Percentiles rank a stretch among this genome's conserved stretches.
Conservation (phyloP, 2,797 vertebrate genomes). For the Anguilla marmorata region DNA sequence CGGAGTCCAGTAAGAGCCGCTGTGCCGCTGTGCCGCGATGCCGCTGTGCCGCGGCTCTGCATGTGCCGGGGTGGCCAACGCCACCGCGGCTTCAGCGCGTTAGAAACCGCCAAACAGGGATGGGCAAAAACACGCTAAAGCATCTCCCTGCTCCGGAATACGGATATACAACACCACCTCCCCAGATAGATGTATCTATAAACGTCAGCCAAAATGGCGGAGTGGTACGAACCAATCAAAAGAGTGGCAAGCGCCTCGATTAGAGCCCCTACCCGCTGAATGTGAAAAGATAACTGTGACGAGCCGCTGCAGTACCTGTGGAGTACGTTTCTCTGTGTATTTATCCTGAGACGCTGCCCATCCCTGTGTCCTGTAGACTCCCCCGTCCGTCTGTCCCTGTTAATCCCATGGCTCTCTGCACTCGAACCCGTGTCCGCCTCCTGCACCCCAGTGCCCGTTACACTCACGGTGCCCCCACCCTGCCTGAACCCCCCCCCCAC, state of each 20-base stretch:
- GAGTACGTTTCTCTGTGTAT: not conserved
- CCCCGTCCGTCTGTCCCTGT: conserved; percentile 37
- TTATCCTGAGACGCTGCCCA: not conserved
- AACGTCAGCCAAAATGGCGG: not conserved
- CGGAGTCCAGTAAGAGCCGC: conserved; percentile 76
- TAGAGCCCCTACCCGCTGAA: not conserved
- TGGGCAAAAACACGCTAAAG: not conserved
- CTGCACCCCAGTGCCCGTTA: conserved; percentile 28
- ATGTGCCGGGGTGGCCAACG: conserved; percentile 44
- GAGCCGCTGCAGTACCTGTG: not conserved
- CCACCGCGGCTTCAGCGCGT: not conserved
- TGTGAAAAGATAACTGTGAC: not conserved
- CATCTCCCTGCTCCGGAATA: not conserved
- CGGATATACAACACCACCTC: not conserved
- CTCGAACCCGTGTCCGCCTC: conserved; percentile 4
- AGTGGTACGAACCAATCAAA: not conserved
- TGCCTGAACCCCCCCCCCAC: not conserved
- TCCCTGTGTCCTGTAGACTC: conserved; percentile 23
- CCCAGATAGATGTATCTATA: not conserved
- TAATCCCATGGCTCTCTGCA: conserved; percentile 49
- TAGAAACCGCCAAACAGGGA: not conserved
- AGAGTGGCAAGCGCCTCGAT: not conserved
- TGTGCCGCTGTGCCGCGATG: conserved; percentile 25
- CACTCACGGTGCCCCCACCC: not conserved
- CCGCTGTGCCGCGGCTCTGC: conserved; percentile 42